Base-by-base conservation (phyloP, 2,797 vertebrate genomes). In the Epinephelus malabaricus region DNA sequence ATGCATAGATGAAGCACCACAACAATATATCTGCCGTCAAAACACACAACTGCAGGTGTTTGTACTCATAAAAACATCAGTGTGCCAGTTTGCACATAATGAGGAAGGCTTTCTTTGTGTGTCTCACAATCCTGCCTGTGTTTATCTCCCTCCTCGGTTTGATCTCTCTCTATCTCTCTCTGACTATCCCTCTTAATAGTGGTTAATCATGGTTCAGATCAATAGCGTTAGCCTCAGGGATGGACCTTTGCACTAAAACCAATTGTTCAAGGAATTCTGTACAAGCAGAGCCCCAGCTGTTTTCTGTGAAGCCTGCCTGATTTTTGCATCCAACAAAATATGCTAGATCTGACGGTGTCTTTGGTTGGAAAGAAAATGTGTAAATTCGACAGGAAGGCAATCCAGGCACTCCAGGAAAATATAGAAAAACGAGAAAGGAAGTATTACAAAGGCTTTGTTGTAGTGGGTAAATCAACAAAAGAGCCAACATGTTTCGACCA, bases 251-350 rank as follows among this genome's bases (percentile, higher is more conserved):
- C 87, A 84, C 87, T 79, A 81, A 92, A 89, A 83, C 86, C 89
- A 87, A 92, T 93, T 93, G 91, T 92, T 94, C 90, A 83, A 86
- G 71, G 90, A 94, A 91, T 74, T 87, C 58, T 76, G 73, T 73
- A 72, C 72, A 50, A 75, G 74, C 86, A 82, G 64, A 74, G 67
- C 59, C 40, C n/a, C 11, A 73, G 47, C 69, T 53, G 56, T 82
- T 89, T 91, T 88, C 82, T 79, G 46, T 58, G 78, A 89, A 91
- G 49, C 51, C 55, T 77, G 79, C 46, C 79, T 84, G 27, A 45
- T 60, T 78, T 81, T 64, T 88, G 81, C 55, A 75, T 74, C 73
- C 76, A n/a, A 87, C 58, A 51, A 58, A 81, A 78, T 76, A 67
- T 59, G 54, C 63, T 46, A 55, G 68, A 62, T 87, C 81, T 79